Evolutionary conservation across 2,888 invertebrate genomes (phyloP), one percentile per base, ranked within the genome.

Genomic region (Danaus chrysippus): DNA sequence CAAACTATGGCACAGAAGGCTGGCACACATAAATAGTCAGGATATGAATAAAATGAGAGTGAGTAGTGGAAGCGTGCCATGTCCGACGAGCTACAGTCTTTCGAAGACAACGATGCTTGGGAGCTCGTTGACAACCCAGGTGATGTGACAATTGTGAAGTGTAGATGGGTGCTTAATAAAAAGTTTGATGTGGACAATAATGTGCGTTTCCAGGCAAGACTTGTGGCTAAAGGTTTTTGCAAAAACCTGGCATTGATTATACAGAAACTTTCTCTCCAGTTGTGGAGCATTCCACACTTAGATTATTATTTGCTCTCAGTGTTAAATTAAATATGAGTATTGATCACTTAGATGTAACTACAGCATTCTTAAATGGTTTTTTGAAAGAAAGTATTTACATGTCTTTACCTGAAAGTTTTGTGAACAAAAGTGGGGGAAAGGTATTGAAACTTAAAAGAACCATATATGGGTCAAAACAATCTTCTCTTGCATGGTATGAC

Each of bases 21-120:
- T 70, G 34, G 66, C 61, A 11, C 68, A 69, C 42, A 65, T 69
- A 11, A 68, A 70, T 43, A 66, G 63, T 55, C 42, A 46, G 34
- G 52, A 65, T 46, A 54, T 65, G 54, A 67, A 70, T 12, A 54
- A 46, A 10, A 71, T 42, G 42, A 42, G 42, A 42, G 42, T 42
- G 42, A 42, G 42, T 1, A 42, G 42, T 42, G 42, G 42, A 42
- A 42, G 11, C 42, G 42, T 11, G 42, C 42, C 42, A 42, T 42
- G 42, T 9, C 42, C 42, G 42, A 63, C 15, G 66, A 66, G 43
- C 34, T 66, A 12, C 56, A 63, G 57, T 61, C 63, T 2, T 65
- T 65, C 61, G 46, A 66, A 56, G 61, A 66, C 13, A 61, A 66
- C 23, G 54, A 63, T 42, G 63, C 63, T 42, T 63, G 65, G 63